A percentile compares a stretch with the other conserved stretches of the same genome.
Conservation (phyloP, 2,888 invertebrate species). For the Plebejus anna region DNA sequence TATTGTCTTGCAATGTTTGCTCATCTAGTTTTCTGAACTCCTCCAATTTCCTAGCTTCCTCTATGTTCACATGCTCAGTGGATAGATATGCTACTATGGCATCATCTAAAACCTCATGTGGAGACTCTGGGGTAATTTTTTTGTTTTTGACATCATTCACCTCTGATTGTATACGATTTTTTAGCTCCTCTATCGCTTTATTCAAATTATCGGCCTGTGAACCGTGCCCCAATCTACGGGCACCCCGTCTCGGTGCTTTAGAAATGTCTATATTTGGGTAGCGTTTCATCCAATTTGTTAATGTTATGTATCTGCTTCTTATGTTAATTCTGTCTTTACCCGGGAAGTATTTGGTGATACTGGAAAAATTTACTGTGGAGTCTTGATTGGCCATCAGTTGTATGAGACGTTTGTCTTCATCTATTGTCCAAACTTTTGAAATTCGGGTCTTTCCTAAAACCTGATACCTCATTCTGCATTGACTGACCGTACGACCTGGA, state of each 20-base stretch:
- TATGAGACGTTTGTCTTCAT: constrained; percentile 81
- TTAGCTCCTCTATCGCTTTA: constrained; percentile 58
- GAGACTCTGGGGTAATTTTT: constrained; percentile 47
- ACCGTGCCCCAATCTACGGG: constrained; percentile 53
- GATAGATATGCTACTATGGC: constrained; percentile 51
- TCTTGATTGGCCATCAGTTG: constrained; percentile 75
- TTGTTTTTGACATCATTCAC: constrained; percentile 45
- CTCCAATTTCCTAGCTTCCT: constrained; percentile 38
- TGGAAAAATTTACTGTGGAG: constrained; percentile 52
- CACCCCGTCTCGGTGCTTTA: constrained; percentile 62
- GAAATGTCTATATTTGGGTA: constrained; percentile 62
- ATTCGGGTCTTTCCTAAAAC: constrained; percentile 64
- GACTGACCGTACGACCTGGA: constrained; percentile 81
- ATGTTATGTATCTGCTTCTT: constrained; percentile 79
- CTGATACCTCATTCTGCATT: constrained; percentile 81
- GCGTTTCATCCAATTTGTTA: constrained; percentile 72
- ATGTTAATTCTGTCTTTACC: constrained; percentile 79
- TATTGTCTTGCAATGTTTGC: constrained; percentile 26
- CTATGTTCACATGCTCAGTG: constrained; percentile 47
- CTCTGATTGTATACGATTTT: constrained; percentile 54
- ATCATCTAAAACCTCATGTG: constrained; percentile 55
- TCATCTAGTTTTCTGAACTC: constrained; percentile 34
- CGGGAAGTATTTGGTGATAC: constrained; percentile 73
- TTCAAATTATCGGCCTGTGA: constrained; percentile 52
- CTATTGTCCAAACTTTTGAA: constrained; percentile 79